phyloP scores from a whole-genome alignment of 2,113 vertebrate species.

The Nerophis ophidion region DNA sequence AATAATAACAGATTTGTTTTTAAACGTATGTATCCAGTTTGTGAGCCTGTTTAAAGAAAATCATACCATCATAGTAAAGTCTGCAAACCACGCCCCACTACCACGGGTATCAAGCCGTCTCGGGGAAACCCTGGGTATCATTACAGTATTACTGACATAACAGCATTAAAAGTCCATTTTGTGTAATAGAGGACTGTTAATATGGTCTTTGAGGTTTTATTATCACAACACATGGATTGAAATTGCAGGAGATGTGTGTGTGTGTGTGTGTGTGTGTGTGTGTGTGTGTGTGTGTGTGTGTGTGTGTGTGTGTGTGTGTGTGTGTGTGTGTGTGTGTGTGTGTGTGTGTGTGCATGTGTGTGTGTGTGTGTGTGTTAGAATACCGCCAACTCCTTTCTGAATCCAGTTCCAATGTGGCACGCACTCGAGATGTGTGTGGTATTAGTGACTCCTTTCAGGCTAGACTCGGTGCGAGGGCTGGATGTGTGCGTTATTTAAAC shows the following conservation, averaged over 20 bases:
- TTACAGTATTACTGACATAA: too few relatives aligned
- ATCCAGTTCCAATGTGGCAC: conserved; percentile 49
- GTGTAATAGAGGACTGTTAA: too few relatives aligned
- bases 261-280: conserved; percentile 26
- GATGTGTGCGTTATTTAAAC: conserved; percentile 59
- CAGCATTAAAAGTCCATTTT: too few relatives aligned
- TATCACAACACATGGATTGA: too few relatives aligned
- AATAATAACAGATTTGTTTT: too few relatives aligned
- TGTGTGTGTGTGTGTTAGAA: conserved; percentile 23
- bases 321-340: conserved; percentile 26
- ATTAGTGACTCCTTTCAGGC: conserved; percentile 65
- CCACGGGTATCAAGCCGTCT: too few relatives aligned
- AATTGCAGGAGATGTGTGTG: neutral
- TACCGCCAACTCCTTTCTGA: conserved; percentile 45
- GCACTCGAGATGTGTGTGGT: conserved; percentile 58
- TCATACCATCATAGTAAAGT: too few relatives aligned
- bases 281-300: conserved; percentile 25
- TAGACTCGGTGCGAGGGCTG: conserved; percentile 45
- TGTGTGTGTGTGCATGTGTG: conserved; percentile 26
- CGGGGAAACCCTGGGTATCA: too few relatives aligned
- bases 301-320: conserved; percentile 26
- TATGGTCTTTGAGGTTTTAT: too few relatives aligned
- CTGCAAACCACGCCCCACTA: too few relatives aligned
- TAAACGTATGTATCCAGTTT: too few relatives aligned
- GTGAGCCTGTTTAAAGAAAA: too few relatives aligned